A percentile compares a stretch with the other conserved stretches of the same genome.
Evolutionary conservation across 1,140 invertebrate genomes (phyloP).

Genomic region (Papilio aristodemus): DNA sequence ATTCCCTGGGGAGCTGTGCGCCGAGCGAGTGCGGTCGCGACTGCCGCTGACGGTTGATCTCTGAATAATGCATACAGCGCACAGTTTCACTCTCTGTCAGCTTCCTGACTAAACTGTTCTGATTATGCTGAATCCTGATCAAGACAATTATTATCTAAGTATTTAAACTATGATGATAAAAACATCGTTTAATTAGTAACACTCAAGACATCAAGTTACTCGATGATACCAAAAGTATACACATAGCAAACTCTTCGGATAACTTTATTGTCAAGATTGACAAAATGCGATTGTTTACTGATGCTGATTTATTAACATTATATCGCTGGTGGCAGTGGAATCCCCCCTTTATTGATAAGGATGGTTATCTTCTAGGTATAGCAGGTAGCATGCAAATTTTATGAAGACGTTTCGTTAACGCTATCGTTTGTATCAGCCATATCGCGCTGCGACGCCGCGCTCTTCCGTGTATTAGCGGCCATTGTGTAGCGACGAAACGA

Average conservation of each 20-base stretch:
- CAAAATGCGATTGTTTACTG: neutral
- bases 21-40: neutral
- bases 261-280: no score
- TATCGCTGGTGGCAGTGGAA: neutral
- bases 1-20: neutral
- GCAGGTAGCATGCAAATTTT: constrained; percentile 13
- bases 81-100: constrained; percentile 3
- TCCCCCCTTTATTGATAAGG: neutral
- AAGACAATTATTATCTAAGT: no score
- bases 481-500: neutral
- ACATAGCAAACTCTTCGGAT: no score
- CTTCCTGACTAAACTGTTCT: neutral
- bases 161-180: no score
- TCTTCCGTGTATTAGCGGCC: neutral
- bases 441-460: neutral
- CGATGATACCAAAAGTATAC: no score
- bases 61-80: constrained; percentile 7
- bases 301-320: neutral
- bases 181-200: no score
- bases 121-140: neutral
- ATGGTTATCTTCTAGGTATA: neutral
- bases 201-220: no score
- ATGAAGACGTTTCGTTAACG: constrained; percentile 11
- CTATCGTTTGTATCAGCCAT: constrained; percentile 4
- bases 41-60: constrained; percentile 14